A percentile compares a stretch with the other conserved stretches of the same genome.
Conservation (phyloP, 2,888 invertebrate genomes). For the Neoitamus cyanurus region DNA sequence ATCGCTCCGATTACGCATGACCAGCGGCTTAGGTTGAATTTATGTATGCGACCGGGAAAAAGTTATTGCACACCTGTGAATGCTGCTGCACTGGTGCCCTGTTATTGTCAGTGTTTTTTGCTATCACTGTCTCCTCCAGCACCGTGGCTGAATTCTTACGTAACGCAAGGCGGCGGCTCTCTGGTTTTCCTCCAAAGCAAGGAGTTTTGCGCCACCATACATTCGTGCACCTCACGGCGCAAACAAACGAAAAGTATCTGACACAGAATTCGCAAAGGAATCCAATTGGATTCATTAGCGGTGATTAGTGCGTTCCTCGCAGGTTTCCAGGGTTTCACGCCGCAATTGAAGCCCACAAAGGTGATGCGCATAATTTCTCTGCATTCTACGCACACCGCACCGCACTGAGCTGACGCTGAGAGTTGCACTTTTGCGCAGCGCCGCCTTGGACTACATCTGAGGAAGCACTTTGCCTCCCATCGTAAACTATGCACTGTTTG, state of each 20-base stretch:
- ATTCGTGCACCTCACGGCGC: neutral
- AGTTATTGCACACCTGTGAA: constrained; percentile 3
- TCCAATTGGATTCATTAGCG: neutral
- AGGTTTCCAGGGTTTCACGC: neutral
- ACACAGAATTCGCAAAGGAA: neutral
- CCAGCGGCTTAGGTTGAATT: neutral
- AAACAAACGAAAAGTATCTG: neutral
- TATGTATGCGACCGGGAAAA: neutral
- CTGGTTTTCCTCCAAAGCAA: neutral
- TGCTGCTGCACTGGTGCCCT: neutral
- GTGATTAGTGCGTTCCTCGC: neutral
- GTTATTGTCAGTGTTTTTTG: neutral
- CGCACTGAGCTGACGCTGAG: too few relatives aligned
- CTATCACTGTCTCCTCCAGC: neutral
- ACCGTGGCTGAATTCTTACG: neutral
- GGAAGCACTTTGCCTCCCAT: neutral
- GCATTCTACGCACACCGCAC: neutral
- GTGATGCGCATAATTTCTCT: neutral
- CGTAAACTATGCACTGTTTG: neutral
- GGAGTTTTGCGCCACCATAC: neutral
- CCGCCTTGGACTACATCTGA: neutral
- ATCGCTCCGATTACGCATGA: neutral
- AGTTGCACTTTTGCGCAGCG: neutral
- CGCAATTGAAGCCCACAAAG: neutral
- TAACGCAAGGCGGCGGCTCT: neutral